Percentiles rank a stretch among this genome's conserved stretches.
phyloP scores from a whole-genome alignment of 2,888 invertebrate species.

The Brachypalpus laphriformis region DNA sequence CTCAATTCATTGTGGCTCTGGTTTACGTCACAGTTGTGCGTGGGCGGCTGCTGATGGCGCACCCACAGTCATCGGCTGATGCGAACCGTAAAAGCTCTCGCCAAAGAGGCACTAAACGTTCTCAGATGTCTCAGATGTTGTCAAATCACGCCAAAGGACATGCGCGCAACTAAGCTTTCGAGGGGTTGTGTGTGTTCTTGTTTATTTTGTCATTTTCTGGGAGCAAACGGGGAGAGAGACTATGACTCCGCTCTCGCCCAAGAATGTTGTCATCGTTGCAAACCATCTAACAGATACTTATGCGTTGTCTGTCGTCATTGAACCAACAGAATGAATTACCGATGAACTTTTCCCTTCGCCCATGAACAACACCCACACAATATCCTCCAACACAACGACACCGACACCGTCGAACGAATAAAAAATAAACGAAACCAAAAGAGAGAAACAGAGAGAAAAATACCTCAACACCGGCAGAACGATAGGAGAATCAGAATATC shows the following conservation, averaged over 20 bases:
- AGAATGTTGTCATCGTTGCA: constrained; percentile 70
- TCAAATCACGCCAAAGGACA: constrained; percentile 45
- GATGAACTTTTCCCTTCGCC: constrained; percentile 64
- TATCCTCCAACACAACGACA: constrained; percentile 28
- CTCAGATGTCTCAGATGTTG: constrained; percentile 54
- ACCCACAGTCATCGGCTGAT: constrained; percentile 78
- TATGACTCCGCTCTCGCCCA: constrained; percentile 17
- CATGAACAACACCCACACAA: constrained; percentile 66
- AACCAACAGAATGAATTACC: constrained; percentile 53
- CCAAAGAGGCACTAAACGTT: constrained; percentile 12
- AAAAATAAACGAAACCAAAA: background rate
- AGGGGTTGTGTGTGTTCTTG: constrained; percentile 28
- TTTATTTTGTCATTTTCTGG: constrained; percentile 21
- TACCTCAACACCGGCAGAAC: constrained; percentile 66
- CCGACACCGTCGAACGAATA: background rate
- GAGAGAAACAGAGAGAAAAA: constrained; percentile 18
- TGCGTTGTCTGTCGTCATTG: constrained; percentile 66
- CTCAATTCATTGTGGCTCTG: constrained; percentile 60
- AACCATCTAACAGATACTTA: constrained; percentile 55
- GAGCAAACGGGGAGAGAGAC: background rate
- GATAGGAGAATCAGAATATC: constrained; percentile 68
- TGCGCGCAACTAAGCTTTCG: constrained; percentile 54
- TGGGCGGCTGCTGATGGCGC: constrained; percentile 83
- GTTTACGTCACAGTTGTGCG: constrained; percentile 83
- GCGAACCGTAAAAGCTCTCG: constrained; percentile 67